A percentile compares a stretch with the other conserved stretches of the same genome.
Evolutionary conservation across 2,797 vertebrate genomes (phyloP).

Genomic region (Diceros bicornis): DNA sequence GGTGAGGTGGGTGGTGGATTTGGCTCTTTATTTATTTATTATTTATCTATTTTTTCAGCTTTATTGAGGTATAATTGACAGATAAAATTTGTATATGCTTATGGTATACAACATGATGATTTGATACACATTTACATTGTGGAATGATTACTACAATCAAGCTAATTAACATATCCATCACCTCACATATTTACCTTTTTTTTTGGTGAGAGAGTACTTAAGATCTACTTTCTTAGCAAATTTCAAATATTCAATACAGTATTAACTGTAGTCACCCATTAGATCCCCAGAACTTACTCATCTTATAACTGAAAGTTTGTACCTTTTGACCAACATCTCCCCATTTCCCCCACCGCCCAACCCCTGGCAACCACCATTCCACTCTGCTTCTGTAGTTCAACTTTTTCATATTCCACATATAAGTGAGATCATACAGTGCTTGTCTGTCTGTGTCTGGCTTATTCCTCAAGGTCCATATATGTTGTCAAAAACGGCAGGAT

Average conservation of each 20-base stretch:
- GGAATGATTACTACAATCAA: background rate
- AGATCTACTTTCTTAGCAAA: background rate
- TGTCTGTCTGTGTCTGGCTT: background rate
- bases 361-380: background rate
- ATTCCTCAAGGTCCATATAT: background rate
- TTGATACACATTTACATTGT: background rate
- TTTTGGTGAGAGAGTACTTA: background rate
- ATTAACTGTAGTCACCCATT: background rate
- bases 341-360: background rate
- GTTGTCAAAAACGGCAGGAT: background rate
- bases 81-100: background rate
- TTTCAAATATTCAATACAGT: background rate
- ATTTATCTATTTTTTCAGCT: background rate
- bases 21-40: constrained; percentile 7
- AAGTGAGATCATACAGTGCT: background rate
- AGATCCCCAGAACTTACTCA: background rate
- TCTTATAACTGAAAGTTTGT: background rate
- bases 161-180: background rate
- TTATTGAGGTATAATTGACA: background rate
- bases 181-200: background rate
- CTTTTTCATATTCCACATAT: background rate
- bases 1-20: background rate
- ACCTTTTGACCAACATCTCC: background rate
- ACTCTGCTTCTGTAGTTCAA: background rate
- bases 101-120: background rate